Evolutionary conservation across 2,888 invertebrate species (phyloP), one percentile per base, ranked within the genome.

Genomic region (Drosophila niveifrons): DNA sequence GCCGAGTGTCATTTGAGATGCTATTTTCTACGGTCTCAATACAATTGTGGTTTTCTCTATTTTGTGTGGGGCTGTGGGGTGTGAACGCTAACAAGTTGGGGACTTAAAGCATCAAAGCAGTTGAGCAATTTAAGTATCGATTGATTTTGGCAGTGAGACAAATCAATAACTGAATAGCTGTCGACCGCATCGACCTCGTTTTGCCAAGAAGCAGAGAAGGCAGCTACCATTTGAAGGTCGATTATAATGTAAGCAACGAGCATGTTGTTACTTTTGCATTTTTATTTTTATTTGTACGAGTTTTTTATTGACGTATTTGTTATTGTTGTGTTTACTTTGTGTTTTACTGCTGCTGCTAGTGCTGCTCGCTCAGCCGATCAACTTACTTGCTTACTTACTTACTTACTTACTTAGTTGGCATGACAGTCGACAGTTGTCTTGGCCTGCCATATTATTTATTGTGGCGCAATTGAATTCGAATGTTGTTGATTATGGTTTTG

Each of bases 391-490:
- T 36, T 36, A 11, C 36, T 36, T 36, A 46, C 50, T 56, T 62
- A 34, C 34, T 34, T 34, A 34, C 34, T 34, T 36, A 41, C 50
- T 55, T 48, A 29, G 67, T 71, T 71, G 68, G 66, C 79, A 76
- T 82, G 82, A 66, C 86, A 77, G 80, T 62, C 65, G 73, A 48
- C 68, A 46, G 57, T 58, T 69, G 66, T 78, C 72, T 68, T 78
- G 70, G 47, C 62, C 66, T 64, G 57, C 69, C 65, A 70, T 82
- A 80, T 78, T 88, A 80, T 88, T 84, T 84, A 83, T 75, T 80
- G 67, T 78, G 74, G 68, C 73, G 58, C 73, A 84, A 88, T 86
- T 82, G 80, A 84, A 82, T 78, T 88, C 72, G 66, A 78, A 78
- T 88, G 18, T 80, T 80, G 89, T 84, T 88, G 80, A 86, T 66